Conservation (phyloP, 2,888 invertebrate genomes). For the Mayetiola destructor region DNA sequence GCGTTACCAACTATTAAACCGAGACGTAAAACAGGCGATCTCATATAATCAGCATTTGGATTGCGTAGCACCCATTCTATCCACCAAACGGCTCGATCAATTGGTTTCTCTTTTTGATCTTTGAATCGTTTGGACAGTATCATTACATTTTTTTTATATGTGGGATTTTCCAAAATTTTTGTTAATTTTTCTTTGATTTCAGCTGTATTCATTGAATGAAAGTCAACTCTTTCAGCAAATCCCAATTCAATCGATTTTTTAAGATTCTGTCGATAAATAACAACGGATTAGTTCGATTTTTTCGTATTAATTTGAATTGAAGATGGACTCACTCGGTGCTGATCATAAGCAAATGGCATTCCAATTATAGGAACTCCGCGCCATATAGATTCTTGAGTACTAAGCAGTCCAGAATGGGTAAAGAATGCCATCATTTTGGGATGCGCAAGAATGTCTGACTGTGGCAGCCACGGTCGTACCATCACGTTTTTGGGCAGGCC, state of each 20-base stretch:
- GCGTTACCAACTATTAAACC: slow-evolving; percentile 13
- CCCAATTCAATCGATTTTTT: slow-evolving; percentile 17
- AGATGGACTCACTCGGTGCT: slow-evolving; percentile 20
- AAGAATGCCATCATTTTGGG: slow-evolving; percentile 25
- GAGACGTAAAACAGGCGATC: slow-evolving; percentile 14
- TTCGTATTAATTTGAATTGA: too few relatives aligned
- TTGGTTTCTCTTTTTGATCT: slow-evolving; percentile 15
- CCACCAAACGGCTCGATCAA: slow-evolving; percentile 23
- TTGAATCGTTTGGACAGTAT: slow-evolving; percentile 8
- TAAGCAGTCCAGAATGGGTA: slow-evolving; percentile 28
- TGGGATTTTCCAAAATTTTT: slow-evolving; percentile 19
- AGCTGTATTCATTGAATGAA: slow-evolving; percentile 19
- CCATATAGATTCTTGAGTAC: slow-evolving; percentile 27
- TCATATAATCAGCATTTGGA: slow-evolving; percentile 21
- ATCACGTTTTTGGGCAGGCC: slow-evolving; percentile 34
- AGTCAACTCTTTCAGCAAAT: slow-evolving; percentile 20
- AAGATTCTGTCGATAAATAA: too few relatives aligned
- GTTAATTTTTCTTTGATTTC: slow-evolving; percentile 17
- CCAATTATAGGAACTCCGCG: slow-evolving; percentile 28
- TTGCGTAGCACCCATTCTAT: slow-evolving; percentile 23
- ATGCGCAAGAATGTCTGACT: slow-evolving; percentile 36
- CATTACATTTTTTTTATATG: not conserved
- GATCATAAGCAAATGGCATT: slow-evolving; percentile 27
- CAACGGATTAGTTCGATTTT: too few relatives aligned
- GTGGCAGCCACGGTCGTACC: slow-evolving; percentile 37